Base-by-base conservation (phyloP, 92 coral and sea anemone species). In the Phymanthus crucifer region DNA sequence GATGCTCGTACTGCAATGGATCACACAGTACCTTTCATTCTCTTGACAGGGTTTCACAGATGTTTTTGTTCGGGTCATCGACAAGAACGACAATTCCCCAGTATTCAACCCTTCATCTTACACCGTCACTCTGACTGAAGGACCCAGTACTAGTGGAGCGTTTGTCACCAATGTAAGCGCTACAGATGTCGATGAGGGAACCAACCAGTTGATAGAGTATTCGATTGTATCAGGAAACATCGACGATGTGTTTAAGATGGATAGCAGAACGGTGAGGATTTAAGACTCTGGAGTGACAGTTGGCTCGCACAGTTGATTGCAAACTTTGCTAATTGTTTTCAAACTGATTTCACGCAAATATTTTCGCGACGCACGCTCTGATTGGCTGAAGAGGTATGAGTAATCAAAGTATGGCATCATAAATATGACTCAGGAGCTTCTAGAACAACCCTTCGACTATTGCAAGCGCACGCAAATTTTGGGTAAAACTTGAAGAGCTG, bases 71-170 rank as follows among this genome's bases (percentile, higher is more conserved):
- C 89, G 78, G 16, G 92, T 95, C 18, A 65, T 83, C 2, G 98
- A 95, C 56, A 17, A 83, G 21, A 95, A 95, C 73, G 98, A 95
- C 81, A 92, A 94, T 48, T 45, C 91, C 45, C 98, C 98, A 14
- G 85, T 83, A 32, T 94, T 94, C 52, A 67, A 68, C 50, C 95
- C 91, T 13, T 21, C 86, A n/a, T 34, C 89, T 26, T 82, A 87
- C 66, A 75, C 82, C 13, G 90, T 88, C 32, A 81, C 76, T 0
- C 72, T 82, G 31, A 87, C 77, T 8, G 98, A 95, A 76, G 98
- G 98, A 32, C 81, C 81, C 18, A 69, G 34, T 14, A 92, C 93
- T 9, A 71, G 48, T 19, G 95, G 93, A 6, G 75, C 69, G 61
- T 31, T 61, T 23, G 88, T 92, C 13, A 78, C 79, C 13, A 80